phyloP scores from a whole-genome alignment of 1,140 invertebrate species.

The Drosophila jambulina region DNA sequence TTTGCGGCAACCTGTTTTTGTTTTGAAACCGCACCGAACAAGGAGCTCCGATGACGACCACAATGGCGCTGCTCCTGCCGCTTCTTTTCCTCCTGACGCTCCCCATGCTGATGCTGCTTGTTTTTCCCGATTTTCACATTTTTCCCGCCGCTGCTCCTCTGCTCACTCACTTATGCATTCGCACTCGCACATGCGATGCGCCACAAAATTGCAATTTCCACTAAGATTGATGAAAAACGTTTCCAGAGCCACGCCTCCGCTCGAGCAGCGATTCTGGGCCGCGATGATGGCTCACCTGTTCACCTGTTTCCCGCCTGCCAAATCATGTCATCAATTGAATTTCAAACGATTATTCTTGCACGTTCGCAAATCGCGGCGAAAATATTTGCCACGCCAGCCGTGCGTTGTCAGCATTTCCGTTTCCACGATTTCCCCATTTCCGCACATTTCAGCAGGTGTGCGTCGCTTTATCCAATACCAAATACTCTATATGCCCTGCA shows the following conservation, averaged over 20 bases:
- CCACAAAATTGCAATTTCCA: slow-evolving; percentile 83
- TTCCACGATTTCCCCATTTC: slow-evolving; percentile 24
- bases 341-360: slow-evolving; percentile 81
- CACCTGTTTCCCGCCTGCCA: slow-evolving; percentile 46
- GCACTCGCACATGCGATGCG: slow-evolving; percentile 71
- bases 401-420: slow-evolving; percentile 40
- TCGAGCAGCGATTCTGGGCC: not conserved
- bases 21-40: slow-evolving; percentile 42
- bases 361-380: slow-evolving; percentile 73
- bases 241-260: slow-evolving; percentile 35
- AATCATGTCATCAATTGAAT: slow-evolving; percentile 84
- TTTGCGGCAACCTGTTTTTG: slow-evolving; percentile 51
- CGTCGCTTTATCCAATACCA: slow-evolving; percentile 15
- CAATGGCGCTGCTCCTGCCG: slow-evolving; percentile 32
- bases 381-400: slow-evolving; percentile 64
- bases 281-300: slow-evolving; percentile 40
- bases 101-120: slow-evolving; percentile 28
- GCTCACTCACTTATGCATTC: slow-evolving; percentile 74
- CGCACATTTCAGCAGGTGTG: slow-evolving; percentile 8
- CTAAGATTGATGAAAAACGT: slow-evolving; percentile 83
- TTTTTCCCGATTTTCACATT: slow-evolving; percentile 42
- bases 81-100: slow-evolving; percentile 4
- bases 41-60: slow-evolving; percentile 34
- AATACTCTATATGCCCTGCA: slow-evolving; percentile 27
- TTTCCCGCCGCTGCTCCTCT: slow-evolving; percentile 12